A percentile compares a stretch with the other conserved stretches of the same genome.
phyloP scores from a whole-genome alignment of 2,888 invertebrate genomes.

The Hermaeophaga mercurialis region DNA sequence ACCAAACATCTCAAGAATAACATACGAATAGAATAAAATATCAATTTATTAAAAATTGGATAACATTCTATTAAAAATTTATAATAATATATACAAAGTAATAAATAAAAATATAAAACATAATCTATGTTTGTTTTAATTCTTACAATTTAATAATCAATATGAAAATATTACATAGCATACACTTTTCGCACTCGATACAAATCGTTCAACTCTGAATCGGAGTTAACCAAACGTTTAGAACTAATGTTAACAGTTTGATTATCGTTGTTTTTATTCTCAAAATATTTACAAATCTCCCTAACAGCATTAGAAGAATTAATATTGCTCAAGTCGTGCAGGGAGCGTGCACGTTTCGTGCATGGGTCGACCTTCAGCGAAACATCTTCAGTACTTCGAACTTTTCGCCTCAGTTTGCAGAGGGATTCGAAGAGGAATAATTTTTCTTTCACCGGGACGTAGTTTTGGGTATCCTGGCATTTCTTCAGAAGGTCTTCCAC shows the following conservation, averaged over 20 bases:
- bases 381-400: constrained; percentile 70
- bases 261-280: constrained; percentile 56
- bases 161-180: constrained; percentile 9
- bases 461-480: constrained; percentile 65
- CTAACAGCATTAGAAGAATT: constrained; percentile 62
- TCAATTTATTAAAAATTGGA: constrained; percentile 31
- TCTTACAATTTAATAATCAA: neutral
- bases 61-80: constrained; percentile 27
- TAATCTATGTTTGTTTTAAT: neutral
- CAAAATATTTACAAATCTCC: constrained; percentile 74
- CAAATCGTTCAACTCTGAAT: constrained; percentile 30
- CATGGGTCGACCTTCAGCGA: constrained; percentile 53
- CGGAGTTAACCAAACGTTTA: constrained; percentile 28
- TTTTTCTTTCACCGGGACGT: constrained; percentile 74
- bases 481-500: constrained; percentile 60
- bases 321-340: constrained; percentile 66
- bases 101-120: constrained; percentile 13
- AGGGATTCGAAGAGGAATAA: constrained; percentile 73
- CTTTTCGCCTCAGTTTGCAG: constrained; percentile 66
- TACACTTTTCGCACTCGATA: constrained; percentile 35
- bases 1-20: no score
- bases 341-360: constrained; percentile 66
- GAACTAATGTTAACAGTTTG: constrained; percentile 13
- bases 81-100: constrained; percentile 28
- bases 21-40: constrained; percentile 10